Evolutionary conservation across 2,888 invertebrate species (phyloP).

Genomic region (Syrphus vitripennis): DNA sequence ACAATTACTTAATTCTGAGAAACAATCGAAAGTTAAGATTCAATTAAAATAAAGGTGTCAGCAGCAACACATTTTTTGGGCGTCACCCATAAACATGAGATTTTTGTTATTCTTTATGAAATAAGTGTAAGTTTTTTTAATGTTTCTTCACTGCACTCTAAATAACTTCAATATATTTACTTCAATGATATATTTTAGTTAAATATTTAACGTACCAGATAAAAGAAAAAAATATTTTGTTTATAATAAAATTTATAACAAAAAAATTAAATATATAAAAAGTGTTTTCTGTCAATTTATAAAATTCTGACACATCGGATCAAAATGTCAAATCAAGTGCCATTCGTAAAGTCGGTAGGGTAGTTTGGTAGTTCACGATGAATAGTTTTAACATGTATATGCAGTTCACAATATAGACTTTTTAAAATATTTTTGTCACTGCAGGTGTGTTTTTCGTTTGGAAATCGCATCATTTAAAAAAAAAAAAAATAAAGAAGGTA

Average conservation of each 20-base stretch:
- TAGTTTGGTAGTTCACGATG: conserved; percentile 11
- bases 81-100: conserved; percentile 41
- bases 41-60: conserved; percentile 25
- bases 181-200: background rate
- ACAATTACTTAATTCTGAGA: background rate
- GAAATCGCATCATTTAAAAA: too few relatives aligned
- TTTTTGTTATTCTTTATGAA: background rate
- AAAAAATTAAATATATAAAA: conserved; percentile 17
- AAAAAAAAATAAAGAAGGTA: too few relatives aligned
- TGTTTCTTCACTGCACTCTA: background rate
- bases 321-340: background rate
- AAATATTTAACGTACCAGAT: conserved; percentile 43
- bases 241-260: conserved; percentile 58
- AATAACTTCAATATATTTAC: background rate
- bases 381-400: too few relatives aligned
- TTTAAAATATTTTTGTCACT: too few relatives aligned
- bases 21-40: conserved; percentile 23
- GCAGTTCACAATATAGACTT: background rate
- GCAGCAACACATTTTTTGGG: conserved; percentile 40
- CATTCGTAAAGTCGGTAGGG: background rate
- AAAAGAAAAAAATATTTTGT: conserved; percentile 48
- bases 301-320: conserved; percentile 55
- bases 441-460: too few relatives aligned
- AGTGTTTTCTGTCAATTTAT: conserved; percentile 31
- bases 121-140: background rate